phyloP scores from a whole-genome alignment of 2,888 invertebrate species.

The Drosophila imparisetae region DNA sequence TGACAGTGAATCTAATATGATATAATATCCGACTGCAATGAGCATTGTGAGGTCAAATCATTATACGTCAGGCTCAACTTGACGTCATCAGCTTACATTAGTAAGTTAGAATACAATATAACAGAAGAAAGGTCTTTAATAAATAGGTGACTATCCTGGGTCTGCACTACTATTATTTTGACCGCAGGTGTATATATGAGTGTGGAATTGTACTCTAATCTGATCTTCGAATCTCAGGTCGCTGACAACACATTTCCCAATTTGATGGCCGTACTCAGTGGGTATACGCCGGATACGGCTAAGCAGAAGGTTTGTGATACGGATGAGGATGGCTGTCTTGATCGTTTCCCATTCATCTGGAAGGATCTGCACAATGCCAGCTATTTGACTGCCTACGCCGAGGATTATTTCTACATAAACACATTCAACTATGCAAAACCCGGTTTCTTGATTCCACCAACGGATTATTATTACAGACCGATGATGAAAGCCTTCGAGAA shows the following conservation, averaged over 20 bases:
- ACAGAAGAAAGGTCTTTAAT: no score
- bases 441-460: constrained; percentile 89
- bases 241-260: constrained; percentile 96
- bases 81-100: no score
- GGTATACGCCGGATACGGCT: constrained; percentile 85
- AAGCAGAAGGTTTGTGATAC: constrained; percentile 85
- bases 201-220: background rate
- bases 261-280: constrained; percentile 91
- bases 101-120: no score
- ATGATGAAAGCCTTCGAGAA: constrained; percentile 88
- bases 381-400: constrained; percentile 91
- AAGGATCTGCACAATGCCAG: constrained; percentile 88
- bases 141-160: no score
- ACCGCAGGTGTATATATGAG: background rate
- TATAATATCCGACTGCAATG: no score
- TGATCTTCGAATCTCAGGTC: constrained; percentile 84
- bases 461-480: constrained; percentile 91
- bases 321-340: constrained; percentile 86
- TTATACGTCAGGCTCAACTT: no score
- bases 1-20: no score
- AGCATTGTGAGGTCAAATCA: no score
- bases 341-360: constrained; percentile 91
- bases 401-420: constrained; percentile 87
- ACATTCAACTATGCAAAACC: constrained; percentile 88
- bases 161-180: background rate